A percentile compares a stretch with the other conserved stretches of the same genome.
Conservation (phyloP, 2,797 vertebrate genomes). For the Ficedula albicollis region DNA sequence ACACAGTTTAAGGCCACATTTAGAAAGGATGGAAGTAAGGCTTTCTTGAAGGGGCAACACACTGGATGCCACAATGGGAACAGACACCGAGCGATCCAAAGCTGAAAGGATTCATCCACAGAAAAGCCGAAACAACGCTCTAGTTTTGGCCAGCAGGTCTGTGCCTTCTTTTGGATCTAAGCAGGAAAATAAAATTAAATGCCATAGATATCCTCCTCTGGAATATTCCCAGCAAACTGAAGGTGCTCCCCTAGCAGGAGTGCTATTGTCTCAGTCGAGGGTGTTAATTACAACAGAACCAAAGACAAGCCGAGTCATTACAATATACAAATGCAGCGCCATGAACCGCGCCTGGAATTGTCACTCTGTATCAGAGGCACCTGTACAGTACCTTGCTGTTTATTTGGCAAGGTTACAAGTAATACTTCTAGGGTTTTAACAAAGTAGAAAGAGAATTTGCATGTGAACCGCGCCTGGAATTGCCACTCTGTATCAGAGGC, state of each 20-base stretch:
- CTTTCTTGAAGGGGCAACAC: constrained; percentile 65
- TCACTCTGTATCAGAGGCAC: constrained; percentile 74
- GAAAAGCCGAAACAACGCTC: constrained; percentile 25
- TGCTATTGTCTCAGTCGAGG: neutral
- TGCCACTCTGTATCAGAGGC: constrained; percentile 73
- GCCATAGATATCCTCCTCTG: neutral
- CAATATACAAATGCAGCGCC: constrained; percentile 69
- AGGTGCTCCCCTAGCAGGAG: constrained; percentile 18
- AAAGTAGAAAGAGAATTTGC: constrained; percentile 65
- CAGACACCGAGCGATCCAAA: neutral
- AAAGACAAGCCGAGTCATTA: constrained; percentile 60
- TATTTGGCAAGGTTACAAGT: constrained; percentile 73
- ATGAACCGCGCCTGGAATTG: constrained; percentile 70
- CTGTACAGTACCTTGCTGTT: constrained; percentile 77
- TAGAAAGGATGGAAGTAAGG: constrained; percentile 77
- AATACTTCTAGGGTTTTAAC: neutral
- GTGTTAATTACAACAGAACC: constrained; percentile 67
- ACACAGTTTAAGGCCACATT: constrained; percentile 80
- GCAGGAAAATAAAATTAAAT: neutral
- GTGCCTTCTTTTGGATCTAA: neutral
- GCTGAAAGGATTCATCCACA: neutral
- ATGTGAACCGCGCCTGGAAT: too few relatives aligned
- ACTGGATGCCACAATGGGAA: constrained; percentile 51
- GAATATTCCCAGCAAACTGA: constrained; percentile 60
- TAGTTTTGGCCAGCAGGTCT: neutral